Base-by-base conservation (phyloP, 2,888 invertebrate species). In the Rutpela maculata region DNA sequence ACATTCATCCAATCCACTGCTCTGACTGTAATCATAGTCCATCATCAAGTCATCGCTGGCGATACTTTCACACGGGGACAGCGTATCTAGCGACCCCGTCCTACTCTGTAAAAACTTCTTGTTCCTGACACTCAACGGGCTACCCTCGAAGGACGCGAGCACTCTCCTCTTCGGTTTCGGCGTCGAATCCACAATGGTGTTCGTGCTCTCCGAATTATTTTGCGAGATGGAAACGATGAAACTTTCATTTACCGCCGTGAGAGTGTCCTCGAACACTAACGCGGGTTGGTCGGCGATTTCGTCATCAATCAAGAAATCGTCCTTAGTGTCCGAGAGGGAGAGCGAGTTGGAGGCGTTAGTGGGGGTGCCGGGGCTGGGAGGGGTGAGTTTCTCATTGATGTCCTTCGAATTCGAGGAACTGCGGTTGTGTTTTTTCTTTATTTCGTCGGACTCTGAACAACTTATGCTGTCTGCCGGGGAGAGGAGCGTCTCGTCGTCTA, bases 271-370 rank as follows among this genome's bases (percentile, higher is more conserved):
- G 86, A 96, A 96, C 15, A 95, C 91, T 80, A 97, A 88, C 0
- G 95, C 96, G 12, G 97, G 97, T 87, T 97, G 97, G 90, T 97
- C 97, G 59, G 96, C 96, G 78, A 97, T 97, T 89, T 97, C 97
- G 85, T 97, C 97, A 85, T 97, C 97, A 79, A 94, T 94, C 78
- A 97, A 93, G 89, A 94, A 96, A 88, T 96, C 96, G 88, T 96
- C 96, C 80, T 95, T 91, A 18, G 95, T 95, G 82, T 96, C 96
- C 0, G 96, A 95, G n/a, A 96, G 90, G 0, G 96, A 96, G 0
- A 96, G 89, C 0, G 96, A 96, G 75, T 95, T 95, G 0, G 95
- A 95, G 1, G 90, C 91, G 84, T 95, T 95, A 0, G 96, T 96
- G 0, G 96, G 96, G 0, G 95, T 95, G 1, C 95, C 95, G 2